These are phyloP conservation scores for Andinoacara biseriatus DNA, from an alignment of 2,113 vertebrate species.

Conservation along the genomic window DNA sequence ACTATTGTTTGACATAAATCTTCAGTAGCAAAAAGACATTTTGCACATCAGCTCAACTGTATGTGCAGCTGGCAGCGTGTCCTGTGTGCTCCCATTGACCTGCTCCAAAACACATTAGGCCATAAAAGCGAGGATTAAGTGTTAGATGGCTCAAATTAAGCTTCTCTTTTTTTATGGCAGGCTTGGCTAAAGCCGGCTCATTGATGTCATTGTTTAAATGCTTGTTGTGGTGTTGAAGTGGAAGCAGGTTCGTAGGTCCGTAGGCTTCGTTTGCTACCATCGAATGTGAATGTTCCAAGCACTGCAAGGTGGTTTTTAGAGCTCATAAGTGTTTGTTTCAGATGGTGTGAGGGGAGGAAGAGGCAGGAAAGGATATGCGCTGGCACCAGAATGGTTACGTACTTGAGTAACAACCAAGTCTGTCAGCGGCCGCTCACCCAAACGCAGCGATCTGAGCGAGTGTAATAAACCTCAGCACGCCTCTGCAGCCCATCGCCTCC, in stretches of 20 bases:
- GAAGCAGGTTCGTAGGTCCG: neutral
- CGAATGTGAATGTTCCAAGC: neutral
- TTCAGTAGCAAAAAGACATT: neutral
- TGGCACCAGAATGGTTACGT: constrained; percentile 9
- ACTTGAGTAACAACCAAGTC: constrained; percentile 3
- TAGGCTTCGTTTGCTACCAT: neutral
- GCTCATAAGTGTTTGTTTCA: neutral
- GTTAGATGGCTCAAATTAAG: constrained; percentile 38
- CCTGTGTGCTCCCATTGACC: constrained; percentile 25
- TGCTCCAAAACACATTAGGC: constrained; percentile 11
- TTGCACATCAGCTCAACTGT: neutral
- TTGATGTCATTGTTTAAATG: constrained; percentile 26
- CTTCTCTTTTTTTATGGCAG: constrained; percentile 27
- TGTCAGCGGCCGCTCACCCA: constrained; percentile 24
- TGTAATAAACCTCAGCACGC: neutral
- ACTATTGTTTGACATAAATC: too few species aligned
- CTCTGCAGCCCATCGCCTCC: neutral
- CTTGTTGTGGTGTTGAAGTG: neutral
- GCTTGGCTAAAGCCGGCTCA: neutral
- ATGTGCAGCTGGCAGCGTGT: neutral
- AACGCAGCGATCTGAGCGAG: constrained; percentile 11
- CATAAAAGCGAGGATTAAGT: constrained; percentile 46
- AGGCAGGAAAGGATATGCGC: neutral
- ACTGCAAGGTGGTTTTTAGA: neutral
- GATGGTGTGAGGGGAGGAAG: neutral